Percentiles rank a stretch among this genome's conserved stretches.
These are phyloP conservation scores for Urocynchramus pylzowi DNA, from an alignment of 2,113 vertebrate species.

Conservation along the genomic window DNA sequence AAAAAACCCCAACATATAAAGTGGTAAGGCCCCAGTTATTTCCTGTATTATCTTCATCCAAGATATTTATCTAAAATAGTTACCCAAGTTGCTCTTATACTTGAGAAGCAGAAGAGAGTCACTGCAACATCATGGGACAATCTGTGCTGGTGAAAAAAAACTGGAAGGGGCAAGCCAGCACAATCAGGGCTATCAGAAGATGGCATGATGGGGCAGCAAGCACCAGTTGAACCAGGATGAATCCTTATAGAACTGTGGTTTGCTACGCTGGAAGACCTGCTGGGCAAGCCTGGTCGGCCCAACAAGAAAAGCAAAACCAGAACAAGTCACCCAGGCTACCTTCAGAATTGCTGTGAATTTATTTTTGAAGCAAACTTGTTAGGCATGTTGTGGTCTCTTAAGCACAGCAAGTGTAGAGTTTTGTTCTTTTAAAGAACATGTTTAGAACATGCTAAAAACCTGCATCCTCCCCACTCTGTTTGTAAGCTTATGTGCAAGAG, in stretches of 20 bases:
- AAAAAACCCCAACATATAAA: background rate
- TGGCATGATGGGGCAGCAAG: background rate
- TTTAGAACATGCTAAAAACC: background rate
- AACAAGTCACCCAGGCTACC: background rate
- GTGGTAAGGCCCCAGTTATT: background rate
- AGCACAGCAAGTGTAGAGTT: background rate
- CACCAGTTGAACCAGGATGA: background rate
- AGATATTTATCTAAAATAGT: background rate
- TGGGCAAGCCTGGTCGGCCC: background rate
- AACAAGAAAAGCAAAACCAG: background rate
- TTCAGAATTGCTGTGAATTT: background rate
- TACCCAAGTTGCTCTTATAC: background rate
- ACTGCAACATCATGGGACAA: background rate
- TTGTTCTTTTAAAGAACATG: background rate
- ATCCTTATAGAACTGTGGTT: background rate
- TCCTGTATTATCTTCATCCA: background rate
- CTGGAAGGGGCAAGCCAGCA: background rate
- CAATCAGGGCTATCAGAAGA: background rate
- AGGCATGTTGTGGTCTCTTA: background rate
- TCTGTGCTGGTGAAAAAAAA: background rate
- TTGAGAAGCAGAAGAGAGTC: background rate
- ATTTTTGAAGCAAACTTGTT: background rate
- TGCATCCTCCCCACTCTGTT: background rate
- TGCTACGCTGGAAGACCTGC: background rate
- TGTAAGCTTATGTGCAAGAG: background rate